Percentiles rank a stretch among this genome's conserved stretches.
Evolutionary conservation across 2,113 vertebrate species (phyloP).

Genomic region (Clupea harengus): DNA sequence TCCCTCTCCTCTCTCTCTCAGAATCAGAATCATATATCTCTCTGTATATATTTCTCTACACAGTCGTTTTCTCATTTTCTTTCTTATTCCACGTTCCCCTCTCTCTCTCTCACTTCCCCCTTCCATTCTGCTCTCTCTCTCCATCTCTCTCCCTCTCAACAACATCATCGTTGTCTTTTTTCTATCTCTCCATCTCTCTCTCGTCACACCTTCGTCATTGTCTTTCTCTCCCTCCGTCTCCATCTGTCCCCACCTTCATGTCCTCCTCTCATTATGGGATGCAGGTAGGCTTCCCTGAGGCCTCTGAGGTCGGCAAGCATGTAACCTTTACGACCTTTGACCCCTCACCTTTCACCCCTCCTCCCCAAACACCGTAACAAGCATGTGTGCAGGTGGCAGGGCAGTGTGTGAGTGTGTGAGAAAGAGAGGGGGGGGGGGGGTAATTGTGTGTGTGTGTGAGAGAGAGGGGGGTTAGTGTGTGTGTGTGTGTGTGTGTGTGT

Average conservation of each 20-base stretch:
- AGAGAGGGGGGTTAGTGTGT: too few relatives aligned
- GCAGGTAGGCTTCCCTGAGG: neutral
- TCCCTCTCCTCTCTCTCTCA: neutral
- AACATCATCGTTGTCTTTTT: neutral
- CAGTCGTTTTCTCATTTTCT: neutral
- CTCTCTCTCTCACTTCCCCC: neutral
- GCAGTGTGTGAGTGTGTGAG: neutral
- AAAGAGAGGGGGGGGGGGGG: too few relatives aligned
- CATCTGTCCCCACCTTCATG: neutral
- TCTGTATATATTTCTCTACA: too few relatives aligned
- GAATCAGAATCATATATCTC: too few relatives aligned
- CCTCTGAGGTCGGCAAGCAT: neutral
- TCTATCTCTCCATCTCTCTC: neutral
- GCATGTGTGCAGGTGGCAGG: neutral
- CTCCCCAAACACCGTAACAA: neutral
- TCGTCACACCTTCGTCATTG: conserved; percentile 48
- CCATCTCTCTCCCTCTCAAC: neutral
- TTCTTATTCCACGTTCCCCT: neutral
- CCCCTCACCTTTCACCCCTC: neutral
- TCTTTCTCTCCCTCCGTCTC: neutral
- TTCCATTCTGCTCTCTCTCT: neutral
- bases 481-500: neutral
- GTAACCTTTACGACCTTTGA: neutral
- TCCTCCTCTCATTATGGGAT: neutral
- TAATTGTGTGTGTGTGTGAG: neutral